These are phyloP conservation scores for Patella vulgata DNA, from an alignment of 1,140 invertebrate species.

Conservation along the genomic window DNA sequence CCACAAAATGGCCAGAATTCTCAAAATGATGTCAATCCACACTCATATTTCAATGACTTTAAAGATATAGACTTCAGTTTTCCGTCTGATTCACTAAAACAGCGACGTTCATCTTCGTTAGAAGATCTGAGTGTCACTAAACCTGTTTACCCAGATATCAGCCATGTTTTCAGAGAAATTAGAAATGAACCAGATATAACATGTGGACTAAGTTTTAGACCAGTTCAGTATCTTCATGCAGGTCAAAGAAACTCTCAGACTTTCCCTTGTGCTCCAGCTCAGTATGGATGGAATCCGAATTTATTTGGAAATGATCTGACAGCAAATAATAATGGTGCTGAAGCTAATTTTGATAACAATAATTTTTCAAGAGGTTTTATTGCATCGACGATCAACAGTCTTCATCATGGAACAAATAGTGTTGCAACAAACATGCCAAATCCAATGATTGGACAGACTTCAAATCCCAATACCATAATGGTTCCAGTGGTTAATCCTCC, in stretches of 20 bases:
- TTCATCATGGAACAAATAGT: background rate
- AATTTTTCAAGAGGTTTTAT: background rate
- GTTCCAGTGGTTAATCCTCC: background rate
- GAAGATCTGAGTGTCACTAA: constrained; percentile 27
- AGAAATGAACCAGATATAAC: background rate
- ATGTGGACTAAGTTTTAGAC: background rate
- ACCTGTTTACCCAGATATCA: constrained; percentile 54
- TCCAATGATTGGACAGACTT: background rate
- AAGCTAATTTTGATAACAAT: background rate
- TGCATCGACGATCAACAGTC: background rate
- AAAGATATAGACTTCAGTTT: constrained; percentile 48
- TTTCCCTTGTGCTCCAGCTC: background rate
- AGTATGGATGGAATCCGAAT: constrained; percentile 28
- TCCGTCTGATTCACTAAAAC: background rate
- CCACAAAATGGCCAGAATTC: background rate
- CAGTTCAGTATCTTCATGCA: background rate
- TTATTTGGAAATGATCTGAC: constrained; percentile 16
- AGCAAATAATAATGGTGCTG: constrained; percentile 1
- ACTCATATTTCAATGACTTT: constrained; percentile 37
- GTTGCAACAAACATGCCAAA: background rate
- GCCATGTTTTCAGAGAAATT: constrained; percentile 50
- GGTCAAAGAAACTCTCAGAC: background rate
- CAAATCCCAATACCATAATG: background rate
- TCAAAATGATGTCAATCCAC: background rate
- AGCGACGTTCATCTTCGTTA: constrained; percentile 22